Evolutionary conservation across 2,888 invertebrate species (phyloP), one percentile per base, ranked within the genome.

Genomic region (Ophion ellenae): DNA sequence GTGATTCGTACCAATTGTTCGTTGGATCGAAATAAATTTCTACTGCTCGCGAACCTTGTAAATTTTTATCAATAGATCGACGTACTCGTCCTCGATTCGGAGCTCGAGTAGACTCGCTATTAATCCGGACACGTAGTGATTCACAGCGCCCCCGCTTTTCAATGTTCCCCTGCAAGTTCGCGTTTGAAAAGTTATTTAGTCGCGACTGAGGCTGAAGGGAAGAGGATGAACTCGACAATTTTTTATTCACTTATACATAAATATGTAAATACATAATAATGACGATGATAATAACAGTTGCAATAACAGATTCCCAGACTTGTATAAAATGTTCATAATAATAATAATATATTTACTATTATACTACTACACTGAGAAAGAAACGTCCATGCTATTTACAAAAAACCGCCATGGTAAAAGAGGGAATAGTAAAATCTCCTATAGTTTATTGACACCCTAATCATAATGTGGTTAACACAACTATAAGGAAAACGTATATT

Each of bases 61-160:
- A 7, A 93, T 92, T 47, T 90, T 80, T 71, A 92, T 92, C 64
- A 95, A 90, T 10, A 90, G 90, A 20, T 94, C 89, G 32, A 96
- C 92, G 86, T 95, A 94, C 64, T 94, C 87, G 61, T 95, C 95
- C 45, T 95, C 94, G 45, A 95, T 90, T 1, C 95, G 95, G 45
- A 95, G 89, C 70, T 95, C 94, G 53, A 96, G 92, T 28, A 96
- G 89, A 89, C 95, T 95, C 2, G 95, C 94, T 36, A 95, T 89
- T 67, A 95, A 87, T 6, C 95, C 95, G 0, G 95, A 94, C 45
- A 95, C 94, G 81, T 95, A 96, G 87, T 96, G 95, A 90, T 96
- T 96, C 17, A 95, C 94, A 32, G 95, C 95, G 0, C 96, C 96
- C 0, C 96, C 96, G 89, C 96, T 96, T 84, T 92, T 92, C 32